A percentile compares a stretch with the other conserved stretches of the same genome.
phyloP scores from a whole-genome alignment of 2,888 invertebrate species.

The Furcula furcula region DNA sequence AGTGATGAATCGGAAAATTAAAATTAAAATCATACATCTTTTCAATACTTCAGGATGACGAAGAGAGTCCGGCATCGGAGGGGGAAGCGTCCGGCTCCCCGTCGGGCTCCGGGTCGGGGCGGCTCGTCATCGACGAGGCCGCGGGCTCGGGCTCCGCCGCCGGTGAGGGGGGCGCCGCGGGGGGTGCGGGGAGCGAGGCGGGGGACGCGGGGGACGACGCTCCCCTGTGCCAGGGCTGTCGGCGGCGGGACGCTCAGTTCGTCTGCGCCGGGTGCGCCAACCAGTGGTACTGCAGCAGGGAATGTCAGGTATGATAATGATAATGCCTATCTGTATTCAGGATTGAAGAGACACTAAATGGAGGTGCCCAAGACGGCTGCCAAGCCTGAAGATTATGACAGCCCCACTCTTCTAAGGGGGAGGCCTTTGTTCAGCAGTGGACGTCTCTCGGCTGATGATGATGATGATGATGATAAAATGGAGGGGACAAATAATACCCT shows the following conservation, averaged over 20 bases:
- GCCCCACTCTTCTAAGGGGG: no score
- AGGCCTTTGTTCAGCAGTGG: no score
- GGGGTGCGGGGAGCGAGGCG: slow-evolving; percentile 39
- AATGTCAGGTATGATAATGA: slow-evolving; percentile 97
- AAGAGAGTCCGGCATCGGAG: slow-evolving; percentile 82
- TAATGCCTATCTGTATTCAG: no score
- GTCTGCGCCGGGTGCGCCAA: slow-evolving; percentile 95
- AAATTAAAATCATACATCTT: no score
- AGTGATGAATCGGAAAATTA: no score
- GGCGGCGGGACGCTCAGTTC: slow-evolving; percentile 90
- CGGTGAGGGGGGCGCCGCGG: slow-evolving; percentile 58
- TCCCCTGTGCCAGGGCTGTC: slow-evolving; percentile 93
- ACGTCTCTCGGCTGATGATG: no score
- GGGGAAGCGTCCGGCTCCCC: slow-evolving; percentile 58
- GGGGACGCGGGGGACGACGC: slow-evolving; percentile 74
- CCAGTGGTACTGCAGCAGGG: slow-evolving; percentile 97
- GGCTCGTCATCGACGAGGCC: slow-evolving; percentile 59
- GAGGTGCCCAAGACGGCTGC: no score
- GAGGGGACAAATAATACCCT: no score
- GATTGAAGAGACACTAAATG: no score
- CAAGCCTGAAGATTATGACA: no score
- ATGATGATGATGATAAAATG: no score
- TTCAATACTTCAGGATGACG: slow-evolving; percentile 85
- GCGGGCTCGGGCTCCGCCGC: slow-evolving; percentile 49
- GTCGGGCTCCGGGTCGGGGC: slow-evolving; percentile 44